Base-by-base conservation (phyloP, 1,140 invertebrate species). In the Zaprionus vittiger region DNA sequence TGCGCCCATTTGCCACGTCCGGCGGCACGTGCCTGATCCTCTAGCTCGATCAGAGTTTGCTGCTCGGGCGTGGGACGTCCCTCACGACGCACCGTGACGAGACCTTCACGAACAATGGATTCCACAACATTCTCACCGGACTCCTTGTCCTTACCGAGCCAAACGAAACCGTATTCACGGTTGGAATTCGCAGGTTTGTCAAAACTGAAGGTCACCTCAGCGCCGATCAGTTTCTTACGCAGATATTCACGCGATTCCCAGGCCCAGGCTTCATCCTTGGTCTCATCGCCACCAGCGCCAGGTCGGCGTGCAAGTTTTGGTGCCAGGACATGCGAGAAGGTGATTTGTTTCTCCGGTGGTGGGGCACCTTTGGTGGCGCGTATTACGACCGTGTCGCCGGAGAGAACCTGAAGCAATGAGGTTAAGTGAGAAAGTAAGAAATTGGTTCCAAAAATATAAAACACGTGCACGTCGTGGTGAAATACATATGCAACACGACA, bases 191-290 rank as follows among this genome's bases (percentile, higher is more conserved):
- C 94, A 79, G 94, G 95, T 93, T 95, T 97, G 79, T 96, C 96
- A 59, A 94, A 94, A 22, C 94, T 95, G 93, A 98, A 99, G 4
- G 95, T 94, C 1, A 99, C 96, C 82, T 97, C 96, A 93, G 98
- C 96, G 4, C 98, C 98, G 89, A 99, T 96, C 9, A 99, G 91
- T 91, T 98, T 98, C 87, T 98, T 98, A 28, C 98, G 94, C 31
- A 99, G 93, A 93, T 96, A 99, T 94, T 99, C 98, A 70, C 98
- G 95, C 1, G 98, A 97, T 93, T 99, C 98, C 98, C 98, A 99
- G 2, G 98, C 98, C 94, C 95, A 99, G 7, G 98, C 97, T 93
- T 99, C 97, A 94, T 99, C 98, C 93, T 96, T 96, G 59, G 95
- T 96, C 91, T 96, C 96, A 71, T 96, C 95, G 87, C 94, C 95